Base-by-base conservation (phyloP, 2,113 vertebrate species). In the Scatophagus argus region DNA sequence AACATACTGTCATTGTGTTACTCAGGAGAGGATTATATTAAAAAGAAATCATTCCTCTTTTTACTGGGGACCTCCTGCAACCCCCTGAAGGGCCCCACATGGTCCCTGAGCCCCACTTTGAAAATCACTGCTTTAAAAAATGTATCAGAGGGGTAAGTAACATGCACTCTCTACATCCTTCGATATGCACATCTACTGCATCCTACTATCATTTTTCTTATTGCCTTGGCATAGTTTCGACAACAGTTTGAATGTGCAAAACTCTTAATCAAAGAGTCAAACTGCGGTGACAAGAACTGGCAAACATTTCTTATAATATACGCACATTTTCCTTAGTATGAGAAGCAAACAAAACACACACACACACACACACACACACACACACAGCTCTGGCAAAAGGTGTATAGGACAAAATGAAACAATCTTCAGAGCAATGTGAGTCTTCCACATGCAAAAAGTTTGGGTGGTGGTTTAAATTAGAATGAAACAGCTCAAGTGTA, bases 191-290 rank as follows among this genome's bases (percentile, higher is more conserved):
- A 69, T 56, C 51, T 70, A 29, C 58, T 49, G 59, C 60, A 34
- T 59, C 16, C 34, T 3, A 14, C 29, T 34, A 34, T 39, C 51
- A 41, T 76, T 75, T 75, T 46, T 29, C 39, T 54, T 66, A 84
- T 61, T 69, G 74, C 38, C 46, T 61, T 74, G 74, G 81, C 74
- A 68, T 41, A n/a, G 41, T 82, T 66, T 68, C 56, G 19, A 11
- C 39, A 39, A 69, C 66, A 73, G 61, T 86, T 56, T 80, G 51
- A 74, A 77, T 66, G 52, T 66, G 51, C 21, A 25, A 74, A 67
- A 69, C 29, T 44, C 13, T 65, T 64, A 43, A 71, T 77, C 85
- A 78, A 68, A 84, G 66, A 55, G 46, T 27, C 79, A 76, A 68
- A 74, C 31, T 68, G 69, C 52, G 27, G 79, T 46, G 74, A 77